phyloP scores from a whole-genome alignment of 2,113 vertebrate species.

The Crypturellus undulatus region DNA sequence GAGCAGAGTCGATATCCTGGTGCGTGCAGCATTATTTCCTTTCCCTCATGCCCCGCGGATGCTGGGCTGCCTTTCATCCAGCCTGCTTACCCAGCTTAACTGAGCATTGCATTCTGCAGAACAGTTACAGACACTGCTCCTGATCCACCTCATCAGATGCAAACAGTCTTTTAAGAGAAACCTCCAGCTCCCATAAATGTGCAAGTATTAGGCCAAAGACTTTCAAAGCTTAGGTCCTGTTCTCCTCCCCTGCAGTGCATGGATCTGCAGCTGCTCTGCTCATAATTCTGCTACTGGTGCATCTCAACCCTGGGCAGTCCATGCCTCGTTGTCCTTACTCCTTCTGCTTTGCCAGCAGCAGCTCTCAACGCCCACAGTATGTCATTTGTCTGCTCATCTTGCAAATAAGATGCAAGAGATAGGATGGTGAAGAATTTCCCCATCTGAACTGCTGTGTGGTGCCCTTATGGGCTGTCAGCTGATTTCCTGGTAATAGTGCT shows the following conservation, averaged over 20 bases:
- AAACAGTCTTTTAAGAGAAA: background rate
- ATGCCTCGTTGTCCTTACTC: rapidly evolving
- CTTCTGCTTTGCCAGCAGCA: background rate
- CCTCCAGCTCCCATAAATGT: background rate
- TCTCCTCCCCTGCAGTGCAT: rapidly evolving
- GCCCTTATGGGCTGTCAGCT: background rate
- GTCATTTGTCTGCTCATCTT: background rate
- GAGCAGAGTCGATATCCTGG: background rate
- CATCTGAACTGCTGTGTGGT: background rate
- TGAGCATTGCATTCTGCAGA: rapidly evolving
- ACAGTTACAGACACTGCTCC: background rate
- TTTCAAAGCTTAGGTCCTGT: background rate
- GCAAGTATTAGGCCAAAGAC: background rate
- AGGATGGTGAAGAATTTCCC: no score
- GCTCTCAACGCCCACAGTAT: background rate
- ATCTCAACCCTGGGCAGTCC: background rate
- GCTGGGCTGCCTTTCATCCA: background rate
- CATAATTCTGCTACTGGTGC: background rate
- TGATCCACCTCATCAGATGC: background rate
- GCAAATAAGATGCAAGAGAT: background rate
- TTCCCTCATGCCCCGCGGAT: background rate
- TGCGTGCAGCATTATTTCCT: background rate
- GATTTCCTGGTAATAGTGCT: background rate
- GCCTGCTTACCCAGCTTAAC: background rate
- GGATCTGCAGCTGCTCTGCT: background rate